Conservation (phyloP, 2,797 vertebrate genomes). For the Dromococcyx pavoninus region DNA sequence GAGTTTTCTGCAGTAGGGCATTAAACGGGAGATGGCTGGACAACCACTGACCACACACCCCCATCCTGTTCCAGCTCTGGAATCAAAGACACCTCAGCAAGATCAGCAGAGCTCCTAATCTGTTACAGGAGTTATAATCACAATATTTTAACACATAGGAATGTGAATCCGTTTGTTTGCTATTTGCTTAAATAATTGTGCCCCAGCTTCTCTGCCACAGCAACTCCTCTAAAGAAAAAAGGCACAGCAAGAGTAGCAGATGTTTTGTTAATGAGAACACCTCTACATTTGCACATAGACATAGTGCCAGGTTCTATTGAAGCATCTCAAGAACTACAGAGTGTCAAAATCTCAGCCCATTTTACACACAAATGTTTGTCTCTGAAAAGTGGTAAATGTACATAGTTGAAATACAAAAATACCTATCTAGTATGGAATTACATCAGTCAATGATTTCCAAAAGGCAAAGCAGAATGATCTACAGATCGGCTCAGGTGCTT, state of each 20-base stretch:
- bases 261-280: fast-evolving
- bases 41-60: fast-evolving
- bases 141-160: fast-evolving
- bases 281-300: background rate
- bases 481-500: background rate
- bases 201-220: background rate
- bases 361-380: background rate
- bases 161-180: background rate
- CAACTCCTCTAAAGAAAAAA: background rate
- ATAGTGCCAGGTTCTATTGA: background rate
- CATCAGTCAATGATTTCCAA: background rate
- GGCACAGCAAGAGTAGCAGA: background rate
- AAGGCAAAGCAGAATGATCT: background rate
- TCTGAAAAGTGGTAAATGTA: background rate
- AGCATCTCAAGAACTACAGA: background rate
- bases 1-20: background rate
- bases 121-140: fast-evolving
- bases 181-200: background rate
- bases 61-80: background rate
- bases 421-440: background rate
- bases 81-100: background rate
- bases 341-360: background rate
- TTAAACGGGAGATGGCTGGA: background rate
- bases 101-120: background rate
- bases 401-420: background rate